Evolutionary conservation across 2,797 vertebrate genomes (phyloP).

Genomic region (Clamator glandarius): DNA sequence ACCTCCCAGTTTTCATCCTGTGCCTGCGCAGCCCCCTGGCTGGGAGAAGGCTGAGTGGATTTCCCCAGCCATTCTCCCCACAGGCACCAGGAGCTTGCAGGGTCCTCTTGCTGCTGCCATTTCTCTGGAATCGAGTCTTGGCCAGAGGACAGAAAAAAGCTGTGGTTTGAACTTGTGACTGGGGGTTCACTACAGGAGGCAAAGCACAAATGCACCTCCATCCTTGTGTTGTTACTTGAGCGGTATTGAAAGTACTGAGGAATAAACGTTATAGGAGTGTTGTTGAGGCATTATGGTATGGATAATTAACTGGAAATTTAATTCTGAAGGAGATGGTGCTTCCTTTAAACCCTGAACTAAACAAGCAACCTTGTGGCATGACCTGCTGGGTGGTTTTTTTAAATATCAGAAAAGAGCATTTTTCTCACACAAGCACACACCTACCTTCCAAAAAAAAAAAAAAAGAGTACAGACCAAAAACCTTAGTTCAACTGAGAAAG

Average conservation of each 20-base stretch:
- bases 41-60: too few relatives aligned
- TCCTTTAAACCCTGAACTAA: neutral
- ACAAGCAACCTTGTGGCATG: neutral
- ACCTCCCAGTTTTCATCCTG: too few relatives aligned
- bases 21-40: too few relatives aligned
- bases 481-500: neutral
- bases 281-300: neutral
- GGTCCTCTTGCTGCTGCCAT: rapidly evolving
- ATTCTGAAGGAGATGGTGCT: neutral
- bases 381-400: neutral
- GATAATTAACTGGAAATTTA: neutral
- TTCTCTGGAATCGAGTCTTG: rapidly evolving
- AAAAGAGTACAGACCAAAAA: neutral
- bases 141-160: neutral
- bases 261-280: rapidly evolving
- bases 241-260: rapidly evolving
- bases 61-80: too few relatives aligned
- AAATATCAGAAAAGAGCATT: neutral
- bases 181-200: rapidly evolving
- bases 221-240: too few relatives aligned
- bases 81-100: neutral
- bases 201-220: neutral
- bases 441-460: too few relatives aligned
- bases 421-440: neutral
- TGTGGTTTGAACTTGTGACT: rapidly evolving